Base-by-base conservation (phyloP, 2,797 vertebrate species). In the Ara ararauna region DNA sequence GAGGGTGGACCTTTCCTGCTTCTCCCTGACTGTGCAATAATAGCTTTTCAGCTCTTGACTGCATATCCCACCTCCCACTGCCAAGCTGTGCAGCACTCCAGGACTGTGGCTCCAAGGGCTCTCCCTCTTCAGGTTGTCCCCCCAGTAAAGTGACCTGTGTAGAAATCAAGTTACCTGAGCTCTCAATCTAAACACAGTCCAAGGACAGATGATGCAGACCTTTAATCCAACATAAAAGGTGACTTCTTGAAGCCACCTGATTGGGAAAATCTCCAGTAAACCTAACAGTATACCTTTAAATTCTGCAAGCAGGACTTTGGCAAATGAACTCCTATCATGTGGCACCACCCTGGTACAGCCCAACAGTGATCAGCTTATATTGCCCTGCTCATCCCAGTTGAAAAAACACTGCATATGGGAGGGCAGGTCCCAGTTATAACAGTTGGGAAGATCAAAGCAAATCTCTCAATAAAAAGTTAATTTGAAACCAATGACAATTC, bases 81-180 rank as follows among this genome's bases (percentile, higher is more conserved):
- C 14, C 32, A 19, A 38, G 38, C 73, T 64, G 27, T 6, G 44
- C 22, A 3, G 23, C 0, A 1, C n/a, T 32, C 10, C 61, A 7
- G 79, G 5, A 3, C 45, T 21, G 29, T 0, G 1, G 6, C 19
- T 22, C 87, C 30, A 2, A 30, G 34, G 29, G 34, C 64, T 30
- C 13, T n/a, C 15, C 44, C 18, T 3, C 45, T 12, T 13, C n/a
- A 1, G 47, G 16, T 5, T 4, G 17, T 11, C 14, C 44, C 6
- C 9, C 19, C 7, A 2, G 1, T 1, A 1, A 23, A 4, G 44
- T 7, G 56, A 30, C 17, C 42, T 36, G 8, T 5, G 2, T 18
- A 22, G 29, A 32, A 65, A 24, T 10, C 6, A 2, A 0, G 44
- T 56, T 50, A 48, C 61, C 68, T 3, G 24, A n/a, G 56, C 51